phyloP scores from a whole-genome alignment of 2,888 invertebrate species.

The Cephalotes varians region DNA sequence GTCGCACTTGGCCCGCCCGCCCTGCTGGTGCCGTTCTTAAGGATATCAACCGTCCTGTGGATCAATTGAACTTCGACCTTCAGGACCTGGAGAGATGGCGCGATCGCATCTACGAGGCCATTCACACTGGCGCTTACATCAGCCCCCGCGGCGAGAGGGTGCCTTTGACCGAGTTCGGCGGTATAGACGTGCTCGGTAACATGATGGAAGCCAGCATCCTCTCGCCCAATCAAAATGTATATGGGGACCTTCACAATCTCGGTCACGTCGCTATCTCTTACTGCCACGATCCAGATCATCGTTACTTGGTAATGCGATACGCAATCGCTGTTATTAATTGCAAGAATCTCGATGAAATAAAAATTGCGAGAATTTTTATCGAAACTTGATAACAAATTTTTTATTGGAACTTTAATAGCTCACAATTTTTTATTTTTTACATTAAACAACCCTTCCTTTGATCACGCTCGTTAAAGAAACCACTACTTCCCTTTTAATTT shows the following conservation, averaged over 20 bases:
- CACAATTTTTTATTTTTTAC: background rate
- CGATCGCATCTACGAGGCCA: slow-evolving; percentile 90
- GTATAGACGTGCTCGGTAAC: slow-evolving; percentile 93
- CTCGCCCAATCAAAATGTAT: slow-evolving; percentile 90
- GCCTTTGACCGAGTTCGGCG: slow-evolving; percentile 89
- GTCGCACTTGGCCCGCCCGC: slow-evolving; percentile 92
- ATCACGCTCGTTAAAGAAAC: background rate
- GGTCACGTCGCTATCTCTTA: slow-evolving; percentile 93
- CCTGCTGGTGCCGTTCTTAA: slow-evolving; percentile 87
- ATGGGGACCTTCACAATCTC: slow-evolving; percentile 94
- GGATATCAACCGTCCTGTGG: slow-evolving; percentile 90
- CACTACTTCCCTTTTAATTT: background rate
- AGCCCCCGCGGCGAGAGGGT: slow-evolving; percentile 88
- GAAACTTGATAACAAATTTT: background rate
- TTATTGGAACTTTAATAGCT: background rate
- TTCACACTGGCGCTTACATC: slow-evolving; percentile 88
- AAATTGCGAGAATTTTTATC: background rate
- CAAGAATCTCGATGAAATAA: background rate
- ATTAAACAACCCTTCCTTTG: background rate
- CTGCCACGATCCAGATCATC: slow-evolving; percentile 93
- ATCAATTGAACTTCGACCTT: slow-evolving; percentile 90
- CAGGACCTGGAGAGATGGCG: slow-evolving; percentile 92
- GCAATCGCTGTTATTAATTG: background rate
- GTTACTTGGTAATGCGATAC: slow-evolving; percentile 87
- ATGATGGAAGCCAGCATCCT: slow-evolving; percentile 91